A percentile compares a stretch with the other conserved stretches of the same genome.
These are phyloP conservation scores for Sphaeridia pumilis DNA, from an alignment of 2,888 invertebrate genomes.

Conservation along the genomic window DNA sequence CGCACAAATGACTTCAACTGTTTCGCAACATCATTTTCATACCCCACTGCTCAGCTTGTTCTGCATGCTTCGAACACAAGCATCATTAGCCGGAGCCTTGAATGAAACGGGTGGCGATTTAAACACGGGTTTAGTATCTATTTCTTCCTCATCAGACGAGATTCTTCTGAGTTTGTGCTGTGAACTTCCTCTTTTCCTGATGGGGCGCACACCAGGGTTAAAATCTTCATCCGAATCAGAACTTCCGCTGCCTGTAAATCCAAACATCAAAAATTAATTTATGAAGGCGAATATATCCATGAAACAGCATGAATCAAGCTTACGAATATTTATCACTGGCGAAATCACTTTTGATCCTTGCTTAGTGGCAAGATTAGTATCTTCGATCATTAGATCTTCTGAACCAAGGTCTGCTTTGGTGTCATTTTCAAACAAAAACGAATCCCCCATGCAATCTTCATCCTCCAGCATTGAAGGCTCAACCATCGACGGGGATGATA, in stretches of 20 bases:
- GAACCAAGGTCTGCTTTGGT: no score
- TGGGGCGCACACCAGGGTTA: background rate
- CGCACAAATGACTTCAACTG: background rate
- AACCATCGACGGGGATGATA: background rate
- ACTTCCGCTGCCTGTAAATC: background rate
- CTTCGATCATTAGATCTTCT: background rate
- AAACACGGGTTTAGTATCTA: background rate
- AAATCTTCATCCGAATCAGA: background rate
- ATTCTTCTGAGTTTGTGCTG: background rate
- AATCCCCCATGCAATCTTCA: no score
- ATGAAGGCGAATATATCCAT: no score
- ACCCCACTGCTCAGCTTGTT: conserved; percentile 11
- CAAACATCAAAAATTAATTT: background rate
- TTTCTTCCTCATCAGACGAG: conserved; percentile 19
- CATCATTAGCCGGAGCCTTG: background rate
- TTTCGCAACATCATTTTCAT: background rate
- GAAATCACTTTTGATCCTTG: background rate
- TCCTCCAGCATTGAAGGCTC: background rate
- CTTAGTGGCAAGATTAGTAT: background rate
- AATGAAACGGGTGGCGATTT: background rate
- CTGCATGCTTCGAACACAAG: conserved; percentile 12
- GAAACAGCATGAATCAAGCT: background rate
- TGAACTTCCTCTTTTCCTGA: background rate
- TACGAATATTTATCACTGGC: no score
- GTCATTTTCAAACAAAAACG: no score